These are phyloP conservation scores for Alectoris magna DNA, from an alignment of 2,797 vertebrate species.

Conservation along the genomic window DNA sequence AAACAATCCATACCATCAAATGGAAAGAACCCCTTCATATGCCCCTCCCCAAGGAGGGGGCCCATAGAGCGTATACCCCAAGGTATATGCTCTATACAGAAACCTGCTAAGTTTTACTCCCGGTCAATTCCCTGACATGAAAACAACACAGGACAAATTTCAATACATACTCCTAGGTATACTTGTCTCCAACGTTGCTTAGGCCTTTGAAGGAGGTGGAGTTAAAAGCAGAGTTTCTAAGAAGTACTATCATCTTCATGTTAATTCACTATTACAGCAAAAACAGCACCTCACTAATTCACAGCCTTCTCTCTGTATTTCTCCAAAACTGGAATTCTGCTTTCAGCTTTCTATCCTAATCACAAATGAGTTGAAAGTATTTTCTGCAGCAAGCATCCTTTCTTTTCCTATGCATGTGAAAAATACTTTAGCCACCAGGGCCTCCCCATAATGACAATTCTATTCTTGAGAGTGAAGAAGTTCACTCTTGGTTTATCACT, in stretches of 20 bases:
- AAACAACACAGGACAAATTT: background rate
- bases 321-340: background rate
- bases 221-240: background rate
- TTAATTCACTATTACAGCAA: background rate
- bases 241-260: background rate
- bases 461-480: background rate
- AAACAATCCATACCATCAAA: background rate
- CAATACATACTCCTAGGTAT: background rate
- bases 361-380: background rate
- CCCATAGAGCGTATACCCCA: no score
- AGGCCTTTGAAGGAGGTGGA: background rate
- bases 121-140: background rate
- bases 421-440: background rate
- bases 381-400: background rate
- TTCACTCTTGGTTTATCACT: background rate
- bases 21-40: background rate
- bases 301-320: background rate
- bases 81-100: background rate
- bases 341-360: background rate
- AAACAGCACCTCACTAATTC: background rate
- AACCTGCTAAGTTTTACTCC: background rate
- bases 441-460: background rate
- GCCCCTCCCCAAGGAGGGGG: background rate
- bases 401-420: background rate
- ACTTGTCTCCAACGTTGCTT: background rate